phyloP scores from a whole-genome alignment of 1,140 invertebrate species.

The Zaprionus africanus region DNA sequence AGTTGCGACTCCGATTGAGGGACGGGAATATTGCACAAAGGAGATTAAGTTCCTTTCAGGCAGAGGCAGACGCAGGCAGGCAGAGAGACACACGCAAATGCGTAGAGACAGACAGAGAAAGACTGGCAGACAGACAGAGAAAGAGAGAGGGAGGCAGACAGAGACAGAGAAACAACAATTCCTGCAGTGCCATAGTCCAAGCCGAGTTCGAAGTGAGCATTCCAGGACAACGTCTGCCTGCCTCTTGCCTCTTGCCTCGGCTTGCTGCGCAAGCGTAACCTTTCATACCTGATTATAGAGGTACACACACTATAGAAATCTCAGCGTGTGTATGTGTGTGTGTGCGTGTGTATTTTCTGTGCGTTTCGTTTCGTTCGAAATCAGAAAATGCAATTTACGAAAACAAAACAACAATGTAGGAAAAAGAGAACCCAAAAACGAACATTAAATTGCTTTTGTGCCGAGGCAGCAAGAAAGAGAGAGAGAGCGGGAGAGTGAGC shows the following conservation, averaged over 20 bases:
- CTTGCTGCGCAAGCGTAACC: conserved; percentile 70
- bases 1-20: background rate
- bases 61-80: conserved; percentile 15
- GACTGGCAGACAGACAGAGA: conserved; percentile 11
- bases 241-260: conserved; percentile 22
- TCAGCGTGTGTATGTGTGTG: conserved; percentile 5
- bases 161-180: conserved; percentile 11
- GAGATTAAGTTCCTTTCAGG: conserved; percentile 76
- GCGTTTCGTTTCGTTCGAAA: conserved; percentile 63
- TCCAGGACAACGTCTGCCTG: conserved; percentile 40
- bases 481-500: background rate
- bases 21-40: conserved; percentile 74
- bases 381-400: conserved; percentile 83
- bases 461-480: background rate
- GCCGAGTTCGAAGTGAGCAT: conserved; percentile 70
- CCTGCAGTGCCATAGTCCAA: conserved; percentile 14
- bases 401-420: conserved; percentile 61
- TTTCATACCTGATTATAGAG: conserved; percentile 80
- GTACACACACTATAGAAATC: conserved; percentile 23
- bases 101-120: conserved; percentile 51
- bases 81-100: conserved; percentile 57
- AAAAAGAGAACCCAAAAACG: conserved; percentile 39
- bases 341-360: conserved; percentile 19
- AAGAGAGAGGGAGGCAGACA: background rate
- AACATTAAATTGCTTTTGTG: conserved; percentile 65